phyloP scores from a whole-genome alignment of 2,797 vertebrate genomes.

The Momotus momota region DNA sequence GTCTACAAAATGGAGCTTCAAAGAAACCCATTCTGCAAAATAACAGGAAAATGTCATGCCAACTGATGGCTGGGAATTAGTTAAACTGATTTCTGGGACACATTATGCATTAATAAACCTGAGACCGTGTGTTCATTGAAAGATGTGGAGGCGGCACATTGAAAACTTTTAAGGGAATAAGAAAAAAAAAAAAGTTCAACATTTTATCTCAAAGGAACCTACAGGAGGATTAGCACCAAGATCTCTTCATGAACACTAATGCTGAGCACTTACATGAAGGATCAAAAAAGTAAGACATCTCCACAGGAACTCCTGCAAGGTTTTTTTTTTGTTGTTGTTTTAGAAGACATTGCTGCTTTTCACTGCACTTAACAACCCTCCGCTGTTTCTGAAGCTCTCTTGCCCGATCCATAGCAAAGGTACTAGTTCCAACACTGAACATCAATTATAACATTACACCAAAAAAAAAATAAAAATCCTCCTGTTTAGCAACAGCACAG shows the following conservation, averaged over 20 bases:
- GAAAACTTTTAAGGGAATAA: background rate
- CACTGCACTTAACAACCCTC: background rate
- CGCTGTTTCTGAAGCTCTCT: background rate
- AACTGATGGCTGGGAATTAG: background rate
- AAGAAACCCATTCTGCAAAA: background rate
- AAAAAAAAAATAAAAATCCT: background rate
- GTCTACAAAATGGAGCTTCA: background rate
- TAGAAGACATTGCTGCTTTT: background rate
- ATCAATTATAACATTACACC: background rate
- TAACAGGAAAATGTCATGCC: background rate
- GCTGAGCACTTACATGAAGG: background rate
- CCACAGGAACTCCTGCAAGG: background rate
- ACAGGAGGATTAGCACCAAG: background rate
- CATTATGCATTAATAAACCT: background rate
- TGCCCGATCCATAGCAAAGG: background rate
- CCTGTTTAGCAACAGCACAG: background rate
- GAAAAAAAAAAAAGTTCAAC: background rate
- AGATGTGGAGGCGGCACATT: background rate
- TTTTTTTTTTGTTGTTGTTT: background rate
- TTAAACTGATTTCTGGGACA: conserved; percentile 32
- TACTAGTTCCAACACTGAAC: background rate
- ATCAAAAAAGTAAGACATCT: background rate
- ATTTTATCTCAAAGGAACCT: background rate
- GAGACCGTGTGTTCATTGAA: background rate
- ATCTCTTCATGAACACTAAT: background rate